Evolutionary conservation across 2,113 vertebrate genomes (phyloP).

Genomic region (Eolophus roseicapilla): DNA sequence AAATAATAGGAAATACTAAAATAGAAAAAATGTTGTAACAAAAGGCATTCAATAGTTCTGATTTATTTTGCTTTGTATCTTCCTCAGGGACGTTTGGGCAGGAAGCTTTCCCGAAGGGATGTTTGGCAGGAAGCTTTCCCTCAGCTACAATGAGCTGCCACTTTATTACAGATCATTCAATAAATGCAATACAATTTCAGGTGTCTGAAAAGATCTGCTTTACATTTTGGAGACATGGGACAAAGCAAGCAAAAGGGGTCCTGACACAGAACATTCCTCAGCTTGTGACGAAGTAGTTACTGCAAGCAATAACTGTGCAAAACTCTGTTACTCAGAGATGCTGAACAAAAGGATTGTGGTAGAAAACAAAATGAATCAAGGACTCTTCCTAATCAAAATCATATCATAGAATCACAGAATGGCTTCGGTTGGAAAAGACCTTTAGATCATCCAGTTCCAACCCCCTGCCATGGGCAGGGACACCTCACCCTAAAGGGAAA

Average conservation of each 20-base stretch:
- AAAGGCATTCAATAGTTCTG: neutral
- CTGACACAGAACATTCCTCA: accelerated
- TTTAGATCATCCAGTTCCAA: neutral
- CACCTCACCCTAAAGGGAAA: neutral
- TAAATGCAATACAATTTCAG: neutral
- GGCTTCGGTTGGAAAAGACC: neutral
- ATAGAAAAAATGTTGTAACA: neutral
- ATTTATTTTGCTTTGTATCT: neutral
- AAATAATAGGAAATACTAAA: neutral
- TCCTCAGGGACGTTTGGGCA: neutral
- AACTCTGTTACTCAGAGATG: neutral
- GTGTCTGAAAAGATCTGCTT: neutral
- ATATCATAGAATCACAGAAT: neutral
- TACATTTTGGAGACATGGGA: neutral
- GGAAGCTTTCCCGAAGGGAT: neutral
- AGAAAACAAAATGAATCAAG: neutral
- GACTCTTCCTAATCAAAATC: neutral
- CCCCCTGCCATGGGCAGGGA: neutral
- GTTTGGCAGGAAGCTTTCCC: neutral
- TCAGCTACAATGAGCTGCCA: neutral
- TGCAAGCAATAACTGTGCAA: neutral
- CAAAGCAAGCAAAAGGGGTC: neutral
- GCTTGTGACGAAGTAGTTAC: neutral
- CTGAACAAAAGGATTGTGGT: neutral
- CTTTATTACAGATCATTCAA: neutral